Conservation (phyloP, 2,797 vertebrate species). For the Morelia viridis region DNA sequence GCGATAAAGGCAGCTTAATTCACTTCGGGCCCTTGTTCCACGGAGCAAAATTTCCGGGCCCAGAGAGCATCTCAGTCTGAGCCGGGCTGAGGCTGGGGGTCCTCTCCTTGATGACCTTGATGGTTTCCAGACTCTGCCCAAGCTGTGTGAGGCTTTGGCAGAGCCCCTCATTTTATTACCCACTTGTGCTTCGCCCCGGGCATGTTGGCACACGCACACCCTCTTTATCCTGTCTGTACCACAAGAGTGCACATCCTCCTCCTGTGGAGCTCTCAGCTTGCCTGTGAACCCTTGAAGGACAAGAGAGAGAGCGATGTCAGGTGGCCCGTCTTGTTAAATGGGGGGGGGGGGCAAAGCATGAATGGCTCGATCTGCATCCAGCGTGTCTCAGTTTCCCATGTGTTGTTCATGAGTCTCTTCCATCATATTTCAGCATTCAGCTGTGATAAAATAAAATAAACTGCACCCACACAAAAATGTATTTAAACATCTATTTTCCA, state of each 20-base stretch:
- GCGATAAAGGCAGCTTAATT: slow-evolving; percentile 4
- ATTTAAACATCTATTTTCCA: neutral
- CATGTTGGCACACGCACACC: neutral
- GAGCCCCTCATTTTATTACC: neutral
- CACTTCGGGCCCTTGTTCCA: neutral
- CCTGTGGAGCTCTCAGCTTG: neutral
- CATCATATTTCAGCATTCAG: neutral
- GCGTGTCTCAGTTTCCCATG: no score
- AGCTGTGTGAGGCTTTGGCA: neutral
- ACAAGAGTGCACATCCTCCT: neutral
- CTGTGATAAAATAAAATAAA: neutral
- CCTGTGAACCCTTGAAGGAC: neutral
- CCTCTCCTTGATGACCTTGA: neutral
- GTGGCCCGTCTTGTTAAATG: neutral
- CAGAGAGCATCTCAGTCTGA: neutral
- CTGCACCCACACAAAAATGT: neutral
- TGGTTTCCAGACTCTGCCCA: neutral
- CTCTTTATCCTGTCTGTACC: neutral
- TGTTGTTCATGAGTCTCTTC: neutral
- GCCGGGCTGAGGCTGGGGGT: no score
- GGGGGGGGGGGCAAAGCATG: neutral
- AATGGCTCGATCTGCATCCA: neutral
- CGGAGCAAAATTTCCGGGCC: neutral
- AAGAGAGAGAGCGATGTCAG: neutral
- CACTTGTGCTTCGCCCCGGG: neutral